A percentile compares a stretch with the other conserved stretches of the same genome.
Evolutionary conservation across 1,140 invertebrate genomes (phyloP).

Genomic region (Bombus difficillimus): DNA sequence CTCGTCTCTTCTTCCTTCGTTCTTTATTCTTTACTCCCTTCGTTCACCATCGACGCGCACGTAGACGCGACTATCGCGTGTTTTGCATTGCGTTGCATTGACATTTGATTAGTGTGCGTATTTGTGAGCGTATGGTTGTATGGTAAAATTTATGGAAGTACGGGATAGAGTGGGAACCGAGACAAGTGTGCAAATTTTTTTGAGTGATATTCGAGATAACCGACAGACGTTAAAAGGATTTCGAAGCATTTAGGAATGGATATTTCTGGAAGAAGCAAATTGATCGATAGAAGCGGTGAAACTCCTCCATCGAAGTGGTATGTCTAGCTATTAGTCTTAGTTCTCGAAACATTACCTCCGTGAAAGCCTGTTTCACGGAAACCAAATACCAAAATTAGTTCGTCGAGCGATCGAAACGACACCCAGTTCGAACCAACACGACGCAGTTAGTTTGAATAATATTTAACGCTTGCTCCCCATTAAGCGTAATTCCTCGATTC

Average conservation of each 20-base stretch:
- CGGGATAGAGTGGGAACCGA: background rate
- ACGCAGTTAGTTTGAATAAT: background rate
- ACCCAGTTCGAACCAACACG: background rate
- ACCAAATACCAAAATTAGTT: background rate
- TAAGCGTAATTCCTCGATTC: slow-evolving; percentile 15
- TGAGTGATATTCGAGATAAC: background rate
- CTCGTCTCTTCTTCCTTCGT: background rate
- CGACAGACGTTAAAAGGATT: background rate
- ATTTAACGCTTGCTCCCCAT: background rate
- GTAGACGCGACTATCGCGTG: slow-evolving; percentile 38
- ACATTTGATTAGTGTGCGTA: background rate
- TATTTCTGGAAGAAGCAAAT: too few species aligned
- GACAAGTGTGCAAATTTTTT: background rate
- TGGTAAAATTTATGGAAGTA: too few species aligned
- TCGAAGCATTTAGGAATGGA: too few species aligned
- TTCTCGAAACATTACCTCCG: too few species aligned
- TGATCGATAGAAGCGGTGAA: too few species aligned
- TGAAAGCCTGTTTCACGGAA: too few species aligned
- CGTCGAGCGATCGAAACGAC: too few species aligned
- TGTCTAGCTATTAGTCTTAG: too few species aligned
- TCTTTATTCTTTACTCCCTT: background rate
- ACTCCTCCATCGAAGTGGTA: too few species aligned
- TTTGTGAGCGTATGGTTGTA: too few species aligned
- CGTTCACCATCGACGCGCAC: slow-evolving; percentile 24
- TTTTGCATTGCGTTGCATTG: background rate